Percentiles rank a stretch among this genome's conserved stretches.
Conservation (phyloP, 1,140 invertebrate genomes). For the Caenorhabditis inopinata region DNA sequence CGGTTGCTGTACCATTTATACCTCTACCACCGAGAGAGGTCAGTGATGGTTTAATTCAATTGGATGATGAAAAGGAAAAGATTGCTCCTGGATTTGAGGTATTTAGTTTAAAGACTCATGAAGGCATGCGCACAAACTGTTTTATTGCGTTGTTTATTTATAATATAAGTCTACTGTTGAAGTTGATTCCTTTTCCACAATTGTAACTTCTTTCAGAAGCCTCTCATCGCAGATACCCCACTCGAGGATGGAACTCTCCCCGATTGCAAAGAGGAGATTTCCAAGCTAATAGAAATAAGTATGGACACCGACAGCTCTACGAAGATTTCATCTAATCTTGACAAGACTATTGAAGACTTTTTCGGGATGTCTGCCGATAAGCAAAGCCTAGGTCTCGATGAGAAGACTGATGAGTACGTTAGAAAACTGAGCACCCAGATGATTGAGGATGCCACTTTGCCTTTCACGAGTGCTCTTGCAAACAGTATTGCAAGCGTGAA, state of each 20-base stretch:
- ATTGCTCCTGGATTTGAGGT: constrained; percentile 7
- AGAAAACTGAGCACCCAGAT: constrained; percentile 18
- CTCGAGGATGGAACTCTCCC: not conserved
- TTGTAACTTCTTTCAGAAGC: not conserved
- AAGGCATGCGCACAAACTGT: too few species aligned
- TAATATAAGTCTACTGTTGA: too few species aligned
- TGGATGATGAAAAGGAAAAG: not conserved
- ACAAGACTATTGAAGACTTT: not conserved
- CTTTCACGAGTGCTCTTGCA: not conserved
- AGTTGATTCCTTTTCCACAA: too few species aligned
- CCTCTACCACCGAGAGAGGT: not conserved
- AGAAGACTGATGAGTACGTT: constrained; percentile 9
- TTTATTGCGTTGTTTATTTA: too few species aligned
- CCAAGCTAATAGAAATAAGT: not conserved
- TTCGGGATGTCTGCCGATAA: not conserved
- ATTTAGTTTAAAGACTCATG: too few species aligned
- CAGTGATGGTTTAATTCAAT: not conserved
- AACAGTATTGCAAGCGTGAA: not conserved
- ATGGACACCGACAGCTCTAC: not conserved
- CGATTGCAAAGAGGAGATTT: not conserved
- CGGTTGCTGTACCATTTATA: not conserved
- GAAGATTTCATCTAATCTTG: not conserved
- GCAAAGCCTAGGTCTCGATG: not conserved
- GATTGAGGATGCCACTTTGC: not conserved
- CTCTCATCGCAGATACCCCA: not conserved